Evolutionary conservation across 2,113 vertebrate species (phyloP).

Genomic region (Engystomops pustulosus): DNA sequence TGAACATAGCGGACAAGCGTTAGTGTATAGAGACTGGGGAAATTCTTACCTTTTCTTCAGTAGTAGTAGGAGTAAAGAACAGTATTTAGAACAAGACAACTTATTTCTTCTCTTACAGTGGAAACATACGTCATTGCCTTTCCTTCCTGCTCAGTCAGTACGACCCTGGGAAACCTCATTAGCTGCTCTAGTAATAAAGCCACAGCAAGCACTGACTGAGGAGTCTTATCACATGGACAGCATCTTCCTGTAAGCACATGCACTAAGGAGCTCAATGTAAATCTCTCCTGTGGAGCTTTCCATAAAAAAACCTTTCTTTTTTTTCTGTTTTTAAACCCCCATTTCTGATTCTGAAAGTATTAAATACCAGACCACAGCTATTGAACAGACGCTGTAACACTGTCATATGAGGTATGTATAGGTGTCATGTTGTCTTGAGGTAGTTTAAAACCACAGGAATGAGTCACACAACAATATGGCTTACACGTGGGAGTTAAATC

Average conservation of each 20-base stretch:
- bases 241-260: not conserved
- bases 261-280: not conserved
- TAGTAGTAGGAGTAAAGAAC: not conserved
- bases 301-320: too few species aligned
- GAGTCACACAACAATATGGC: too few species aligned
- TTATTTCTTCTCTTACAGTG: constrained; percentile 52
- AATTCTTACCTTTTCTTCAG: constrained; percentile 66
- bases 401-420: too few species aligned
- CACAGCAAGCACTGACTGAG: constrained; percentile 29
- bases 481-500: too few species aligned
- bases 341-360: too few species aligned
- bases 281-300: too few species aligned
- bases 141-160: constrained; percentile 65
- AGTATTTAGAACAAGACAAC: constrained; percentile 44
- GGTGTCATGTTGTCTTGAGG: too few species aligned
- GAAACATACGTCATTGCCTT: constrained; percentile 57
- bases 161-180: constrained; percentile 29
- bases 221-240: constrained; percentile 23
- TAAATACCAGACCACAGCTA: too few species aligned
- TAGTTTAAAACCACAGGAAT: too few species aligned
- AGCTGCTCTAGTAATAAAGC: constrained; percentile 35
- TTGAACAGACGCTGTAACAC: too few species aligned
- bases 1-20: too few species aligned
- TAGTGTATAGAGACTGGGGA: not conserved
- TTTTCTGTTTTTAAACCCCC: too few species aligned